Evolutionary conservation across 2,888 invertebrate species (phyloP), one percentile per base, ranked within the genome.

Genomic region (Ophonus ardosiacus): DNA sequence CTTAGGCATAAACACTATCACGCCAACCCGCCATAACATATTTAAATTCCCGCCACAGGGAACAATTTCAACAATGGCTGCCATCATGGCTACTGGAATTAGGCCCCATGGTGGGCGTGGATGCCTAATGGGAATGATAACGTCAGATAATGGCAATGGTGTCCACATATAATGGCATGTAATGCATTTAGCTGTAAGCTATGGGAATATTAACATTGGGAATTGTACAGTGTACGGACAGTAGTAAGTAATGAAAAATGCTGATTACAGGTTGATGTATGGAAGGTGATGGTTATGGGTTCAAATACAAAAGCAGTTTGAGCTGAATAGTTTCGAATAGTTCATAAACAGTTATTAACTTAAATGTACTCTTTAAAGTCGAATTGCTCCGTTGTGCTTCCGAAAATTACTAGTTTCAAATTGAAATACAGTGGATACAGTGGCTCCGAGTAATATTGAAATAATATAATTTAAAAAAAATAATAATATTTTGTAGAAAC

Each of bases 41-140:
- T 38, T 40, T 74, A 43, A 43, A 17, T 74, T 43, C n/a, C 15
- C 71, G 18, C 71, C 43, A 43, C 8, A 40, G 40, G 71, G 17
- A 21, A 74, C 43, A 74, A 74, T 17, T 15, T 51, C 40, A 40
- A 74, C 71, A 74, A 74, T 74, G 71, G 71, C 71, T 17, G 15
- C 71, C 71, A 74, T 40, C 71, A 74, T 43, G 40, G 71, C 71
- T 74, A 74, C 71, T 74, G 71, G 71, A 74, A 43, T 74, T 74
- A 74, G 71, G 40, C 38, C 10, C 68, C 68, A n/a, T 68, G 63
- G 63, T 63, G 63, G 63, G 63, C 63, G 63, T 18, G 21, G 21
- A 63, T 51, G 21, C 63, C 13, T 63, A 63, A 63, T 63, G 63
- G 63, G 63, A 63, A 63, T 63, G 21, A 18, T 31, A 31, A 15